phyloP scores from a whole-genome alignment of 2,888 invertebrate genomes.

The Hirtodrosophila cameraria region DNA sequence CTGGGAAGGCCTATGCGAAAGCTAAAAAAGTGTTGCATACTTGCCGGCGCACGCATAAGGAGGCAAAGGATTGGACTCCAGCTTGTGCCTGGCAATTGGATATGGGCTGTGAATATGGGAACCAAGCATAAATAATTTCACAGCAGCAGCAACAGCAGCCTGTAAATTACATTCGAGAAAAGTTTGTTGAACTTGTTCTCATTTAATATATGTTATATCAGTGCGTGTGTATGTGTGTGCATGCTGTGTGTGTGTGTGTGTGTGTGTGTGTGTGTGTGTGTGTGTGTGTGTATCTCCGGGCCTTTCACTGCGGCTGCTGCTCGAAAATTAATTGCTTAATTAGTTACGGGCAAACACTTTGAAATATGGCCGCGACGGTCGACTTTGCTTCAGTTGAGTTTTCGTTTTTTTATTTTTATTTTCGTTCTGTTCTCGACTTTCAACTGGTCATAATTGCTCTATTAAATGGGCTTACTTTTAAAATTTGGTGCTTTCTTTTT shows the following conservation, averaged over 20 bases:
- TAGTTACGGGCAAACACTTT: conserved; percentile 79
- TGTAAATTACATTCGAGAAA: conserved; percentile 65
- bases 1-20: not conserved
- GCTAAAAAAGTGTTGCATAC: conserved; percentile 66
- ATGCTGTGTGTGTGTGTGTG: not conserved
- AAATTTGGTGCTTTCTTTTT: conserved; percentile 32
- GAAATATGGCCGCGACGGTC: conserved; percentile 75
- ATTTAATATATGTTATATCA: conserved; percentile 11
- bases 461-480: conserved; percentile 74
- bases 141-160: conserved; percentile 33
- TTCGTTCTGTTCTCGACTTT: conserved; percentile 47
- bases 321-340: conserved; percentile 81
- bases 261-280: not conserved
- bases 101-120: conserved; percentile 18
- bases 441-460: conserved; percentile 79
- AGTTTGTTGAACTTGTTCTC: conserved; percentile 72
- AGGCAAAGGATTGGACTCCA: conserved; percentile 51
- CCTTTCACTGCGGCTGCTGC: conserved; percentile 34
- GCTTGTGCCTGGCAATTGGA: conserved; percentile 34
- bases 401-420: conserved; percentile 8
- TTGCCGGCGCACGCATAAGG: conserved; percentile 58
- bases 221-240: conserved; percentile 3
- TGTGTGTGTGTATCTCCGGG: conserved; percentile 19
- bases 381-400: conserved; percentile 43
- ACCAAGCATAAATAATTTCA: conserved; percentile 57